Evolutionary conservation across 2,888 invertebrate species (phyloP), one percentile per base, ranked within the genome.

Genomic region (Argynnis bischoffii): DNA sequence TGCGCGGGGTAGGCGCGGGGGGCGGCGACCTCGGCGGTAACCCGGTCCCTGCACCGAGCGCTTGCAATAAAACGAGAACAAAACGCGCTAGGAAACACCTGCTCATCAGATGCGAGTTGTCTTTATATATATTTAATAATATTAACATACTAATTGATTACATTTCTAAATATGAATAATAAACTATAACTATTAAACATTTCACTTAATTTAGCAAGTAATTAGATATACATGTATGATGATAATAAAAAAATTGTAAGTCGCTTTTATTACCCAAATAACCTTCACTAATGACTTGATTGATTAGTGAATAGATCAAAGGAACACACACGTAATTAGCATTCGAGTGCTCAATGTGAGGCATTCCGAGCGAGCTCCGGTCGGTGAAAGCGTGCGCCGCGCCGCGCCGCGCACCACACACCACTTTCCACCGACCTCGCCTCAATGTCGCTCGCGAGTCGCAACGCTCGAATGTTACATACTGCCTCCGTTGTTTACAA

Each of bases 31-130:
- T 54, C 63, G 63, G 31, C 64, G 48, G 55, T 55, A 55, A 46
- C 63, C 53, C 56, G 63, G 67, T 67, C 63, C 57, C 47, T 63
- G 57, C 67, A 63, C 55, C 48, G 55, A n/a, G 35, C 55, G 48
- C 56, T 55, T 51, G 46, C 51, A 51, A 55, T 35, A 55, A 67
- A 67, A 67, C 56, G 47, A 67, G 47, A 59, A 59, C 59, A 31
- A 47, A 47, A 57, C 18, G 18, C 51, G 35, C 63, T 13, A 63
- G 35, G 11, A 41, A 41, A 47, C 67, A 67, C 67, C 67, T 67
- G 67, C 63, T 54, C 48, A 13, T 31, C 56, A 46, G 55, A 51
- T 57, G 26, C 21, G 46, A 51, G 11, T 15, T 31, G 46, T 11
- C 53, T 26, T 15, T 46, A 51, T 26, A 50, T 16, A 47, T 13